phyloP scores from a whole-genome alignment of 2,113 vertebrate species.

The Bufo gargarizans region DNA sequence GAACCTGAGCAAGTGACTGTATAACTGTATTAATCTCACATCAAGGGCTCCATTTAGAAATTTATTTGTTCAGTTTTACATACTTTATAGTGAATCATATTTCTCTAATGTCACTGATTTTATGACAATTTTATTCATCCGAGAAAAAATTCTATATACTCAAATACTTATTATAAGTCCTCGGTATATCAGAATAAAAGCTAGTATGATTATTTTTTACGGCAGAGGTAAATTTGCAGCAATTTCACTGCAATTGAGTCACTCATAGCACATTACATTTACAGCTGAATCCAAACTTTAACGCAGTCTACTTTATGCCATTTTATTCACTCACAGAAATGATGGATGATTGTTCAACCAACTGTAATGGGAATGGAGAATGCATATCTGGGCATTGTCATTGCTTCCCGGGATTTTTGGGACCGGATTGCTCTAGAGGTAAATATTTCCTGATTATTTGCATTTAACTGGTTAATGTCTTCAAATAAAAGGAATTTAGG shows the following conservation, averaged over 20 bases:
- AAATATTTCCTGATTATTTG: conserved; percentile 51
- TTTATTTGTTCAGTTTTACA: conserved; percentile 17
- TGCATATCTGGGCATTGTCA: conserved; percentile 96
- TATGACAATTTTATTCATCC: conserved; percentile 46
- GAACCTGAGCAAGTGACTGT: conserved; percentile 6
- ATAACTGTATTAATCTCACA: conserved; percentile 14
- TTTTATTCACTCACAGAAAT: conserved; percentile 79
- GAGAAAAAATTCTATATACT: conserved; percentile 26
- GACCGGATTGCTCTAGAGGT: conserved; percentile 96
- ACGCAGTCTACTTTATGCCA: conserved; percentile 50
- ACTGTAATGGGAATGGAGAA: conserved; percentile 96
- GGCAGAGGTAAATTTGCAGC: conserved; percentile 43
- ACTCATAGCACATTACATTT: conserved; percentile 44
- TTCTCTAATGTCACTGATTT: conserved; percentile 41
- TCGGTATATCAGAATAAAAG: conserved; percentile 45
- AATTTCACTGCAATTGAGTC: conserved; percentile 46
- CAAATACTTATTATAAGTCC: conserved; percentile 30
- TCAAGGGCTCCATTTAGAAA: background rate
- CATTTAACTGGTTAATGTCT: background rate
- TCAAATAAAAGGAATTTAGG: background rate
- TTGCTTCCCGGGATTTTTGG: conserved; percentile 93
- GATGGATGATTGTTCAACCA: conserved; percentile 93
- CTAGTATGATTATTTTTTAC: conserved; percentile 37
- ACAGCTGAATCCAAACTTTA: conserved; percentile 50
- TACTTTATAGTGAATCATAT: background rate